Conservation (phyloP, 37 sponge, comb jelly and placozoan species). For the Diacarnus erythraeanus region DNA sequence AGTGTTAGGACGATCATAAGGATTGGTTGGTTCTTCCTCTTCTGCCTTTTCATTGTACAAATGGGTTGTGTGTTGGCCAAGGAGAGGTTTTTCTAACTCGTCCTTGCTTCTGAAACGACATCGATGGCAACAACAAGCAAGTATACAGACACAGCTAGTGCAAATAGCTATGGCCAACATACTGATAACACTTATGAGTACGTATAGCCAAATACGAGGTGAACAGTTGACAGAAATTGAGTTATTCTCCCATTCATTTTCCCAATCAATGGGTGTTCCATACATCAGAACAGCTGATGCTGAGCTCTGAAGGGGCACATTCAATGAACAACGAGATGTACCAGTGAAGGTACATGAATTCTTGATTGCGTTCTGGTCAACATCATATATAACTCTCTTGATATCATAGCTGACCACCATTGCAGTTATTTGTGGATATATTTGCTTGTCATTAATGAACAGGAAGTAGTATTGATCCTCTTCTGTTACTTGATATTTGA, state of each 20-base stretch:
- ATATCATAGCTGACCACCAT: background rate
- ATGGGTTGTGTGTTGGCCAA: background rate
- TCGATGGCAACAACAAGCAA: background rate
- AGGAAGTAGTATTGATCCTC: constrained; percentile 11
- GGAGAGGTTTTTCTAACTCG: background rate
- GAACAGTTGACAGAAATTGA: background rate
- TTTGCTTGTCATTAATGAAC: background rate
- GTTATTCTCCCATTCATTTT: background rate
- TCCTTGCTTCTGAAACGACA: background rate
- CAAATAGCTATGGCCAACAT: background rate
- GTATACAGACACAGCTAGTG: background rate
- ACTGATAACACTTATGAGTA: background rate
- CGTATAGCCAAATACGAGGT: background rate
- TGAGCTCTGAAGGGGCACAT: background rate
- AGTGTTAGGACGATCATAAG: background rate
- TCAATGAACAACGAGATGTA: background rate
- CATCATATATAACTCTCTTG: background rate
- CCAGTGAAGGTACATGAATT: background rate
- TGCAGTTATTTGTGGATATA: background rate
- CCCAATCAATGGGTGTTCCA: background rate
- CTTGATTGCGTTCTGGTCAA: background rate
- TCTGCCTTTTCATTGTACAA: background rate
- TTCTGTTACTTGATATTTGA: background rate
- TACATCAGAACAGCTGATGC: background rate
- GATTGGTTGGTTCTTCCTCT: background rate